Base-by-base conservation (phyloP, 23 tunicate genomes). In the Trididemnum clinides region DNA sequence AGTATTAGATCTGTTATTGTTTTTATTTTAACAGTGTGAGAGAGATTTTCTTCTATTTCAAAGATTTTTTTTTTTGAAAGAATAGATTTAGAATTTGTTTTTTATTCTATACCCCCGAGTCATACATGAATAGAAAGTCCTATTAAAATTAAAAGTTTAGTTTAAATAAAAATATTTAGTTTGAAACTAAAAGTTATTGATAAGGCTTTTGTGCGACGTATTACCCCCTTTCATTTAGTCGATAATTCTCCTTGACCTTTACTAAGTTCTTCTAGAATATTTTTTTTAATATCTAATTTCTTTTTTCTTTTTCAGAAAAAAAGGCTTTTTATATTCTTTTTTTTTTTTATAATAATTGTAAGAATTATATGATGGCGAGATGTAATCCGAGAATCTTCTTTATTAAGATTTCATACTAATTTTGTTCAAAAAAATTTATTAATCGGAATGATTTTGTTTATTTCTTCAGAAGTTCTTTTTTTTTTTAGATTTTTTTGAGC, bases 401-500 rank as follows among this genome's bases (percentile, higher is more conserved):
- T n/a, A 20, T 0, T 75, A 0, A 28, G 81, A 0, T 75, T 75
- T 39, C 81, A 75, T 75, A 75, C 81, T 15, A 19, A 23, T 22
- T 12, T 1, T 0, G 81, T 75, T 0, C 31, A 50, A 1, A 49
- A 50, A 19, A 50, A 50, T 50, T 22, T 75, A 37, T 50, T 15
- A 0, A 37, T 38, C 39, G 0, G 81, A 1, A 75, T 75, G 0
- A 28, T 75, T 75, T 39, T 38, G 0, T 75, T 75, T 39, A 75
- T 75, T 75, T n/a, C 26, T 1, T 75, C 81, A 6, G 81, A 75
- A 37, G 63, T 75, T 44, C 39, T 75, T 0, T 75, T 75, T 75
- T 75, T 75, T 75, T 37, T 75, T 0, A 27, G 81, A 39, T 75
- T 75, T 75, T 75, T 75, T 75, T 75, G 81, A 75, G 33, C 81